Evolutionary conservation across 2,888 invertebrate genomes (phyloP).

Genomic region (Meandrusa payeni): DNA sequence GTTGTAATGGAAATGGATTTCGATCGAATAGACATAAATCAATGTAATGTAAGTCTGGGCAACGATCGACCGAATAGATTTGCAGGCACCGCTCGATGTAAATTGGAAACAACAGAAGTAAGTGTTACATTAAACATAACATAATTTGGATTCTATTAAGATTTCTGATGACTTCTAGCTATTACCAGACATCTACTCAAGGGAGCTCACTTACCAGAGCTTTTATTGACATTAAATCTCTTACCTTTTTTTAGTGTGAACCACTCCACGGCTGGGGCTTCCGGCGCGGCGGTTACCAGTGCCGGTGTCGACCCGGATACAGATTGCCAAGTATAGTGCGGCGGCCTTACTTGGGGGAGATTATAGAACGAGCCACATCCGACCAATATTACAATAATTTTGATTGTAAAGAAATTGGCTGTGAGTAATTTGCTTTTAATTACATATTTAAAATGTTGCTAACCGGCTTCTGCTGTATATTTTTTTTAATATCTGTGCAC

Average conservation of each 20-base stretch:
- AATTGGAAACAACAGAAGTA: constrained; percentile 93
- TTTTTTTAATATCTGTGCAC: no score
- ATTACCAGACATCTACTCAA: no score
- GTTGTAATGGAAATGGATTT: constrained; percentile 97
- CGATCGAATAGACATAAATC: constrained; percentile 98
- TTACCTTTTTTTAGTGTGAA: constrained; percentile 87
- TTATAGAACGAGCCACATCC: constrained; percentile 94
- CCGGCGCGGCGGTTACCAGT: constrained; percentile 96
- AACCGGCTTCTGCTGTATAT: no score
- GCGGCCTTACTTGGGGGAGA: constrained; percentile 95
- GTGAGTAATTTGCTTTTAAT: constrained; percentile 79
- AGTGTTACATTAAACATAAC: no score
- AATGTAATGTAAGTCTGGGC: constrained; percentile 94
- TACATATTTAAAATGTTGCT: constrained; percentile 11
- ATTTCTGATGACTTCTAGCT: no score
- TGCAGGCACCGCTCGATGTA: constrained; percentile 94
- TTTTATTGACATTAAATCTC: neutral
- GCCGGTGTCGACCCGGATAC: constrained; percentile 93
- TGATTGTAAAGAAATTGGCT: constrained; percentile 94
- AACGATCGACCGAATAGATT: constrained; percentile 94
- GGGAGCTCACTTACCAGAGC: no score
- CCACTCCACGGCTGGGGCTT: constrained; percentile 98
- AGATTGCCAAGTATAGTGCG: constrained; percentile 93
- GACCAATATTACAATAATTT: constrained; percentile 97
- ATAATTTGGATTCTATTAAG: no score